Base-by-base conservation (phyloP, 2,113 vertebrate genomes). In the Gulo gulo region DNA sequence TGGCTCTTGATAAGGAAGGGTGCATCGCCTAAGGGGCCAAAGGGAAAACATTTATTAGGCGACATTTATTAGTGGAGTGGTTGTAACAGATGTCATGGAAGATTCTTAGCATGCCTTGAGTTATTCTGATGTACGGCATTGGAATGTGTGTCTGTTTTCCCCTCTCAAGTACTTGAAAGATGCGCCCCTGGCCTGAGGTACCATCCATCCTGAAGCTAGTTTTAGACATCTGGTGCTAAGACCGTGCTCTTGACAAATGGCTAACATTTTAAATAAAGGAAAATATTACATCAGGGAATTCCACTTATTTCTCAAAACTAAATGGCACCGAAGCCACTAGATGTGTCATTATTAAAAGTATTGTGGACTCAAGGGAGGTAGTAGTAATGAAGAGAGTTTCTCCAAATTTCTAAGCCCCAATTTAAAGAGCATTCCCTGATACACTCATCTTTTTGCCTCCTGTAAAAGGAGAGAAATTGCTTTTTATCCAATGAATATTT, bases 261-360 rank as follows among this genome's bases (percentile, higher is more conserved):
- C 63, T 97, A 65, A 80, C 71, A 76, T 95, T 95, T 97, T 74
- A 83, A 96, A 83, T 87, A 97, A 95, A 90, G 95, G 88, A 97
- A 95, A 97, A 93, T 89, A 92, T 59, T 83, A 61, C 67, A 82
- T 88, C 47, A 93, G 86, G 78, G 36, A 23, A 85, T 91, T 92
- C 78, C 45, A 96, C n/a, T 78, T 96, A 88, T 93, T 96, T 95
- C 65, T 96, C 76, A 96, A 91, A 97, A 94, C 61, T 42, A 96
- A 92, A 95, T 97, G 73, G 52, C 79, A 73, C 34, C 0, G 1
- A 85, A 92, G 84, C 8, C 67, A 78, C 79, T 92, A 67, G 94
- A 67, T n/a, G 36, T 93, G 74, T 93, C 94, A 95, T 67, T 91
- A 74, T 86, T 97, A 95, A 96, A 81, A 81, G 52, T 83, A 36